Percentiles rank a stretch among this genome's conserved stretches.
These are phyloP conservation scores for Lysiphlebus fabarum DNA, from an alignment of 1,140 invertebrate species.

Conservation along the genomic window DNA sequence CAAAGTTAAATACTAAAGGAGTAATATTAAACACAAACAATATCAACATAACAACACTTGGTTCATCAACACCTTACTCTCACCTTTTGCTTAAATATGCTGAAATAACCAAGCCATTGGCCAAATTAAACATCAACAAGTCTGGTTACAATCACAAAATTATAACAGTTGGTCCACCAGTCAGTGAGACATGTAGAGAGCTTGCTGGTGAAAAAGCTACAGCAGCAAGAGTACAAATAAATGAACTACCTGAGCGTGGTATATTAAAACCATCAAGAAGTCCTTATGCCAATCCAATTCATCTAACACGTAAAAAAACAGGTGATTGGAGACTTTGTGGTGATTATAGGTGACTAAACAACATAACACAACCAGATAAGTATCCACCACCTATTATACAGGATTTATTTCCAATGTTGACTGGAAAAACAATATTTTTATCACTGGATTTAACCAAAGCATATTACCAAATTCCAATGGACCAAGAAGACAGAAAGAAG, in stretches of 20 bases:
- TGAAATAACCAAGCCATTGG: background rate
- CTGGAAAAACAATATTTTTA: conserved; percentile 39
- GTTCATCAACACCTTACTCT: conserved; percentile 1
- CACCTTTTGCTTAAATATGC: conserved; percentile 6
- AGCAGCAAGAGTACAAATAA: conserved; percentile 5
- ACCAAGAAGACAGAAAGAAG: conserved; percentile 25
- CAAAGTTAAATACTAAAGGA: background rate
- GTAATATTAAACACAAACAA: background rate
- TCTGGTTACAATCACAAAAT: conserved; percentile 20
- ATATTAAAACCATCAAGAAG: conserved; percentile 24
- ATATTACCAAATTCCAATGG: conserved; percentile 25
- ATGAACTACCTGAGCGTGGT: background rate
- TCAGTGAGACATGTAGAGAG: conserved; percentile 11
- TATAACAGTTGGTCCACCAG: conserved; percentile 18
- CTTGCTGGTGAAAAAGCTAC: conserved; percentile 16
- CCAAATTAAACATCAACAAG: background rate
- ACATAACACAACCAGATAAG: conserved; percentile 35
- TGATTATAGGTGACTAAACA: conserved; percentile 33
- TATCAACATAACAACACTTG: conserved; percentile 8
- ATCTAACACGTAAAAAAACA: conserved; percentile 38
- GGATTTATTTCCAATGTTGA: conserved; percentile 35
- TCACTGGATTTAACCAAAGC: conserved; percentile 42
- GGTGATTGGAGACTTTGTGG: conserved; percentile 12
- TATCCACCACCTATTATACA: conserved; percentile 36
- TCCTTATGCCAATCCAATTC: conserved; percentile 39